These are phyloP conservation scores for Protodeltote pygarga DNA, from an alignment of 2,888 invertebrate species.

Conservation along the genomic window DNA sequence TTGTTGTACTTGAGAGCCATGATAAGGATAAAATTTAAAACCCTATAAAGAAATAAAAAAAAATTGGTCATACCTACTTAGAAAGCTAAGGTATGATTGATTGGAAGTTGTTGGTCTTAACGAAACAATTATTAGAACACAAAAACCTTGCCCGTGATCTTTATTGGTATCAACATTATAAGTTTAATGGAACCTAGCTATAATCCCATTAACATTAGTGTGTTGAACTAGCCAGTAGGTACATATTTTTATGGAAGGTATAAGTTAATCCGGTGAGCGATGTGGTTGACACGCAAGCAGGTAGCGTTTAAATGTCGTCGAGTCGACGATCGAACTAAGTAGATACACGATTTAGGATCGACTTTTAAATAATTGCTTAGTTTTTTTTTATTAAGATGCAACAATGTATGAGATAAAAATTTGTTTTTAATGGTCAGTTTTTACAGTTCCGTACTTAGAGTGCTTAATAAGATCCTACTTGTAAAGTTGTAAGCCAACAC, in stretches of 20 bases:
- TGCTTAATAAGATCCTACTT: too few relatives aligned
- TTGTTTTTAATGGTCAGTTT: too few relatives aligned
- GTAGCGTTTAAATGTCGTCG: slow-evolving; percentile 57
- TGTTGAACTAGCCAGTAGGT: slow-evolving; percentile 61
- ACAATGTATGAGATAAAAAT: too few relatives aligned
- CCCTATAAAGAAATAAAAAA: too few relatives aligned
- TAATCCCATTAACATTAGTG: slow-evolving; percentile 75
- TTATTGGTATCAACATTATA: slow-evolving; percentile 71
- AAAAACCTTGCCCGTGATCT: slow-evolving; percentile 63
- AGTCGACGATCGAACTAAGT: slow-evolving; percentile 30
- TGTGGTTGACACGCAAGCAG: slow-evolving; percentile 71
- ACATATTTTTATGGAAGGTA: slow-evolving; percentile 73
- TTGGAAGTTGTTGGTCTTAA: slow-evolving; percentile 35
- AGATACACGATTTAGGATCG: slow-evolving; percentile 27
- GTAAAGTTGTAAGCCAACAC: too few relatives aligned
- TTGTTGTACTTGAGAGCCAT: too few relatives aligned
- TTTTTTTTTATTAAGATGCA: slow-evolving; percentile 27
- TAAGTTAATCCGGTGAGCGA: slow-evolving; percentile 74
- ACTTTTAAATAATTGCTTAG: slow-evolving; percentile 17
- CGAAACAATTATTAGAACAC: slow-evolving; percentile 42
- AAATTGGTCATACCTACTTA: slow-evolving; percentile 21
- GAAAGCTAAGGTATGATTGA: slow-evolving; percentile 37
- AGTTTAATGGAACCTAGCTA: slow-evolving; percentile 70
- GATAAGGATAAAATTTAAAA: too few relatives aligned
- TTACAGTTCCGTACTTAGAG: too few relatives aligned